Evolutionary conservation across 2,113 vertebrate genomes (phyloP), one percentile per base, ranked within the genome.

Genomic region (Reinhardtius hippoglossoides): DNA sequence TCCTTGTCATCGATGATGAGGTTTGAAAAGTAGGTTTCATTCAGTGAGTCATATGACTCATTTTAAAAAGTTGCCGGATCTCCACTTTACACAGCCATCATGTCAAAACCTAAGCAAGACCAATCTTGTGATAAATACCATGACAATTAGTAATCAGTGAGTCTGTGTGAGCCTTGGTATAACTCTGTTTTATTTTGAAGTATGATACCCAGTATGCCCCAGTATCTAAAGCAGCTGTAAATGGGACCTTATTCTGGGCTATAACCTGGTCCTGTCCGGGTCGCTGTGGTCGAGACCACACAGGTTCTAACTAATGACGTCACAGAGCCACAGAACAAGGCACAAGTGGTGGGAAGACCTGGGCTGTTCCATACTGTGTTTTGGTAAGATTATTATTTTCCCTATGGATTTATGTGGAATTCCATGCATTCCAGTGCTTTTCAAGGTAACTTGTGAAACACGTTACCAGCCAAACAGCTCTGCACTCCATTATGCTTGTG

Each of bases 391-490:
- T 84, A 23, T 84, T 87, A 31, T 31, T 31, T 6, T 31, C 27
- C 27, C 27, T 90, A 54, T 23, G 70, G 83, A 86, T 87, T 27
- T 67, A 57, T 24, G 37, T 74, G 71, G 67, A 87, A 90, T 86
- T 18, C 27, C 78, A 54, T 62, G 40, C 23, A 72, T 82, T 87
- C 78, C 80, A 1, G 7, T 40, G 16, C 20, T 27, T 24, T 24
- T 68, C 80, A 85, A 81, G 67, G 81, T 75, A 60, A 59, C 13
- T 52, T 77, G 54, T 64, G 35, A 76, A 31, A 31, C 31, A 7
- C 31, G 6, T 31, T 31, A 31, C 5, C 71, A 15, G 8, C n/a
- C 15, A 16, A 23, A 9, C 2, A 42, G 27, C 16, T 14, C 58
- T 55, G 8, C 64, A 55, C 26, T 67, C 14, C 75, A 81, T 80